These are phyloP conservation scores for Micromys minutus DNA, from an alignment of 2,113 vertebrate species.

Conservation along the genomic window DNA sequence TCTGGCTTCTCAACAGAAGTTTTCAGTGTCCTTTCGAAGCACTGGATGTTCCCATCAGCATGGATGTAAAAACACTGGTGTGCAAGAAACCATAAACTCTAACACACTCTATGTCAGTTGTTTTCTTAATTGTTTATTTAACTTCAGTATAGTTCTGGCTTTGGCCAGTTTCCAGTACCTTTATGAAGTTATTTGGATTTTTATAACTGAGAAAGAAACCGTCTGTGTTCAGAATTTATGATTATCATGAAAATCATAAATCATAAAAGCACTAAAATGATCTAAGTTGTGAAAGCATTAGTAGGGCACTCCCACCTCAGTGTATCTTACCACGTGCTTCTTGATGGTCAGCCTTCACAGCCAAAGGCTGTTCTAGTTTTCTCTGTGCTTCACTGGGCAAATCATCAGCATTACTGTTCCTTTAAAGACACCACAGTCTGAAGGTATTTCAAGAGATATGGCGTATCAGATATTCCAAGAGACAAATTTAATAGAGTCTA, in stretches of 20 bases:
- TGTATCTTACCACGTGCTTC: neutral
- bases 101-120: neutral
- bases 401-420: too few relatives aligned
- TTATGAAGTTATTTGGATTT: neutral
- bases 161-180: neutral
- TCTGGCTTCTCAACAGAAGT: neutral
- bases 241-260: too few relatives aligned
- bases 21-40: neutral
- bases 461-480: neutral
- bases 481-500: neutral
- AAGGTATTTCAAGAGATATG: neutral
- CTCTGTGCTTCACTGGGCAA: neutral
- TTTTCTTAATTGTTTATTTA: neutral
- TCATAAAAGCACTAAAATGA: neutral
- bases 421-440: too few relatives aligned
- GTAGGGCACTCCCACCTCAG: neutral
- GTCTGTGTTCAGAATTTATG: neutral
- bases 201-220: neutral
- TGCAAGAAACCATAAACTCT: neutral
- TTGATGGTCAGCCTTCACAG: neutral
- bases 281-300: neutral
- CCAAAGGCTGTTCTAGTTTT: neutral
- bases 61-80: neutral
- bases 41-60: neutral
- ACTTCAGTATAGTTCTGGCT: neutral